These are phyloP conservation scores for Seira sanloemensis DNA, from an alignment of 2,888 invertebrate genomes.

Conservation along the genomic window DNA sequence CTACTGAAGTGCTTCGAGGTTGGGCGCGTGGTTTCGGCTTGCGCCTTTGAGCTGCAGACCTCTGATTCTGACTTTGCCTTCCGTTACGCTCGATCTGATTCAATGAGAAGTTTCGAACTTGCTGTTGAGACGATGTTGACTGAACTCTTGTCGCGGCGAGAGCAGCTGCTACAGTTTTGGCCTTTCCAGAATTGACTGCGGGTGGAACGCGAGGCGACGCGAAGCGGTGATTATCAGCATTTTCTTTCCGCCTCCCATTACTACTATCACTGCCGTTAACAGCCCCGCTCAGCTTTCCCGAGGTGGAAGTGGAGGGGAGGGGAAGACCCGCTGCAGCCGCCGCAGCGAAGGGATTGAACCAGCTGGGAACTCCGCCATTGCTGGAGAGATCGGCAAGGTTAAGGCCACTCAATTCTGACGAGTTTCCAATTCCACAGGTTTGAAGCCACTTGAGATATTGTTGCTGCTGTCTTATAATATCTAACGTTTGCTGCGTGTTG, in stretches of 20 bases:
- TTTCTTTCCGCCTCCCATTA: conserved; percentile 33
- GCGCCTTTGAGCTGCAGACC: conserved; percentile 7
- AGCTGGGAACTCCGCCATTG: conserved; percentile 57
- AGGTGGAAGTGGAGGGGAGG: conserved; percentile 25
- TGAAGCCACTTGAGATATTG: conserved; percentile 70
- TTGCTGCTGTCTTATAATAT: conserved; percentile 69
- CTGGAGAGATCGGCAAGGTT: conserved; percentile 40
- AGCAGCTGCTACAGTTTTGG: conserved; percentile 72
- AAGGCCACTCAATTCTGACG: conserved; percentile 39
- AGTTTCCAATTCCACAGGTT: conserved; percentile 65
- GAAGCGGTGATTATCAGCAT: conserved; percentile 59
- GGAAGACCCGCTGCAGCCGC: conserved; percentile 62
- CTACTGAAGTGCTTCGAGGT: conserved; percentile 27
- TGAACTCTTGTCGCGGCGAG: conserved; percentile 68
- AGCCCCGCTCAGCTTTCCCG: background rate
- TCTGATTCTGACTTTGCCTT: conserved; percentile 42
- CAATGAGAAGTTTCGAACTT: conserved; percentile 22
- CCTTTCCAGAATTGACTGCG: conserved; percentile 59
- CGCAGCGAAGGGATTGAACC: conserved; percentile 69
- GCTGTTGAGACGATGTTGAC: conserved; percentile 16
- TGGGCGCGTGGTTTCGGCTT: conserved; percentile 32
- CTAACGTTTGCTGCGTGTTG: conserved; percentile 69
- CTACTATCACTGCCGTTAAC: background rate
- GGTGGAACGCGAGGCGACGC: conserved; percentile 70
- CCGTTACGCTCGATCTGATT: too few relatives aligned